Percentiles rank a stretch among this genome's conserved stretches.
Evolutionary conservation across 2,113 vertebrate genomes (phyloP).

Genomic region (Glaucidium brasilianum): DNA sequence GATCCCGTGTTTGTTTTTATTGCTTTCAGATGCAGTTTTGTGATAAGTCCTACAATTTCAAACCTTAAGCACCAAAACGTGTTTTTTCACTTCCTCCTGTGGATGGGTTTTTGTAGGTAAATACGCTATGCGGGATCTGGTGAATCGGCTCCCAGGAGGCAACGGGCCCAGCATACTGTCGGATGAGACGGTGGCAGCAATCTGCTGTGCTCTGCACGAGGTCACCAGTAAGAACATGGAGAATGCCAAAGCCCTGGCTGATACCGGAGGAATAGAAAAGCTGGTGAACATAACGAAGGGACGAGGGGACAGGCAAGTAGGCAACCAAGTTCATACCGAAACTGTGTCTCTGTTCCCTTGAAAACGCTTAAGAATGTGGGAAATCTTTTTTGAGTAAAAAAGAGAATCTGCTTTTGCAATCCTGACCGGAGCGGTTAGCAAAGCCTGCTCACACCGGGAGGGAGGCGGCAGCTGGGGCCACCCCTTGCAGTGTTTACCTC

Average conservation of each 20-base stretch:
- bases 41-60: not conserved
- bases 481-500: not conserved
- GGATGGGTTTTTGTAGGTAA: conserved; percentile 79
- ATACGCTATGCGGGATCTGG: conserved; percentile 96
- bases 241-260: conserved; percentile 95
- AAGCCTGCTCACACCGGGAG: not conserved
- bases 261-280: conserved; percentile 95
- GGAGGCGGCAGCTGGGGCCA: rapidly evolving
- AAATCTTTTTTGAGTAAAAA: not conserved
- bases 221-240: conserved; percentile 99
- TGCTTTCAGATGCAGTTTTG: not conserved
- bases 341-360: not conserved
- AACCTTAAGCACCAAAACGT: no score
- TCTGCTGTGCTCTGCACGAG: conserved; percentile 96
- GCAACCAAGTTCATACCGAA: not conserved
- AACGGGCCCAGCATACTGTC: conserved; percentile 83
- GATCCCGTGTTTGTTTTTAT: not conserved
- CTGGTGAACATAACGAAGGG: conserved; percentile 97
- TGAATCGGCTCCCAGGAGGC: conserved; percentile 92
- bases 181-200: conserved; percentile 91
- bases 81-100: not conserved
- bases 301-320: conserved; percentile 89
- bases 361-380: not conserved
- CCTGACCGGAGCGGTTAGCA: not conserved
- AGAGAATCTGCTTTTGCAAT: not conserved